These are phyloP conservation scores for Myotis daubentonii DNA, from an alignment of 2,797 vertebrate genomes.

Conservation along the genomic window DNA sequence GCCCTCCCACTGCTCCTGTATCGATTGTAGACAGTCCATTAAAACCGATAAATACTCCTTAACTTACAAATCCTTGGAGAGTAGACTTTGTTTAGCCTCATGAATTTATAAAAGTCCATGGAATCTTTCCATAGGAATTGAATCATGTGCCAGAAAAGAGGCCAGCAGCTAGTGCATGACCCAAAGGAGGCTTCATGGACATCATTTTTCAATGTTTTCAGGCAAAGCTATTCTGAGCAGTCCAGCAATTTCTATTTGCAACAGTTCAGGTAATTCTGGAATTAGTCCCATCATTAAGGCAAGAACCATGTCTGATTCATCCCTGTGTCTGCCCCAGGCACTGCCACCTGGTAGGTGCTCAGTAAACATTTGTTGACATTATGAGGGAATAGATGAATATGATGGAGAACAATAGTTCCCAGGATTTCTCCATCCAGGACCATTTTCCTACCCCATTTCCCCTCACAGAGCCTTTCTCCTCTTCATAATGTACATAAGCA, in stretches of 20 bases:
- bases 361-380: neutral
- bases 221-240: neutral
- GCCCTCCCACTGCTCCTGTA: neutral
- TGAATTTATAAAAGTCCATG: neutral
- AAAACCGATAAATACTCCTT: conserved; percentile 14
- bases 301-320: neutral
- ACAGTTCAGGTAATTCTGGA: neutral
- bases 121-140: neutral
- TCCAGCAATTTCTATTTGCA: neutral
- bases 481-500: neutral
- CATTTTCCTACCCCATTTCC: neutral
- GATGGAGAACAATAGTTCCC: neutral
- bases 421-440: neutral
- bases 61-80: neutral
- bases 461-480: neutral
- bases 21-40: neutral
- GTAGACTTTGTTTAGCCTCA: conserved; percentile 32
- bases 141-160: neutral
- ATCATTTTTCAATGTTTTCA: neutral
- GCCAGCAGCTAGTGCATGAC: neutral
- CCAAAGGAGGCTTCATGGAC: neutral
- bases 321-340: neutral
- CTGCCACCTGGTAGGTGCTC: neutral
- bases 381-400: neutral
- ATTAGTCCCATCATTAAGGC: neutral